Conservation (phyloP, 2,888 invertebrate species). For the Scaptomyza tumidula region DNA sequence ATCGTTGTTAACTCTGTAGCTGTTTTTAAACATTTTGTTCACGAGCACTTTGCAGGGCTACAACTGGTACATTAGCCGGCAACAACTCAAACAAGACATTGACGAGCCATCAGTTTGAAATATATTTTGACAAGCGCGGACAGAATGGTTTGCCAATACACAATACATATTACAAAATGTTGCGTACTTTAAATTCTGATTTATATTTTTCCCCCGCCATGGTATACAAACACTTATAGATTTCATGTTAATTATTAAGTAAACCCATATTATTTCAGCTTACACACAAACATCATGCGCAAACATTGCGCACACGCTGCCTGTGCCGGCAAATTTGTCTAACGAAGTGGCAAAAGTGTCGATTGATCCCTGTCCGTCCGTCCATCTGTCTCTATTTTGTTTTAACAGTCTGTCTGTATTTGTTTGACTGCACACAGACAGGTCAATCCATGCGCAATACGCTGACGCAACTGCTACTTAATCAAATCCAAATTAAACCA, state of each 20-base stretch:
- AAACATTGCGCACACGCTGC: constrained; percentile 61
- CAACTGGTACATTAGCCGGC: constrained; percentile 9
- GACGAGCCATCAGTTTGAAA: constrained; percentile 65
- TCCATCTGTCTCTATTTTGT: constrained; percentile 6
- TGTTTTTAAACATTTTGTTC: background rate
- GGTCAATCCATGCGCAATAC: constrained; percentile 30
- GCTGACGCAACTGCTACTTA: constrained; percentile 66
- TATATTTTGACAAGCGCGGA: constrained; percentile 72
- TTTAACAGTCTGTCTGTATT: constrained; percentile 15
- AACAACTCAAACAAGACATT: constrained; percentile 34
- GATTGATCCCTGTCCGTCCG: constrained; percentile 39
- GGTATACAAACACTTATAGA: background rate
- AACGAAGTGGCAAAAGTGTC: constrained; percentile 52
- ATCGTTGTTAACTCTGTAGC: constrained; percentile 38
- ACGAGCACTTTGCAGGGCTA: constrained; percentile 42
- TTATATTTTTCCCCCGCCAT: background rate
- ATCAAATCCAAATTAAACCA: constrained; percentile 66
- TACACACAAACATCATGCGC: background rate
- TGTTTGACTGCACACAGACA: constrained; percentile 22
- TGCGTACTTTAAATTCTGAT: constrained; percentile 19
- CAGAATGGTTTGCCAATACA: constrained; percentile 48
- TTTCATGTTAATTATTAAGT: constrained; percentile 21
- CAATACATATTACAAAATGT: constrained; percentile 5
- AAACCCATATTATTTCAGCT: constrained; percentile 14
- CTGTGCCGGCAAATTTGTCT: constrained; percentile 48